Conservation (phyloP, 2,113 vertebrate species). For the Cheirogaleus medius region DNA sequence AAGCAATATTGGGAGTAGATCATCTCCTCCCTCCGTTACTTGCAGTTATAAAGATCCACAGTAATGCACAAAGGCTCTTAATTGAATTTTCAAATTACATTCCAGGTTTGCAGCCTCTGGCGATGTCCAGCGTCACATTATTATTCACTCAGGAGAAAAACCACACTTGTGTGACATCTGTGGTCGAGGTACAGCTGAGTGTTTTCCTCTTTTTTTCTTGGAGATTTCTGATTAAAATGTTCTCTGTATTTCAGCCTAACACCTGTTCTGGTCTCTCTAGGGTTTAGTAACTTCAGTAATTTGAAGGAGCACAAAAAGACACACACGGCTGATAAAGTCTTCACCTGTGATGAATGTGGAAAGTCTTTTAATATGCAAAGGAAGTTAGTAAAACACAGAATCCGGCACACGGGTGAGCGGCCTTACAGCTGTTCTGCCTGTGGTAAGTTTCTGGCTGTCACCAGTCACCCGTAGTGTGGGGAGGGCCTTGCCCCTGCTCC, state of each 20-base stretch:
- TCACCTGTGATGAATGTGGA: slow-evolving; percentile 97
- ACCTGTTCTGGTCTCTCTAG: slow-evolving; percentile 78
- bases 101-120: slow-evolving; percentile 96
- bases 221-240: no score
- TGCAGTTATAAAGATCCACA: neutral
- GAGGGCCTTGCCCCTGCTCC: rapidly evolving
- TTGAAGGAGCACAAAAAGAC: slow-evolving; percentile 98
- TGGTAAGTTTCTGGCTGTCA: slow-evolving; percentile 82
- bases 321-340: slow-evolving; percentile 93
- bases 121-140: slow-evolving; percentile 96
- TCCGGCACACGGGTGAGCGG: slow-evolving; percentile 93
- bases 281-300: slow-evolving; percentile 98
- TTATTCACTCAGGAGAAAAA: slow-evolving; percentile 96
- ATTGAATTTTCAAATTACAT: neutral
- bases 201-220: rapidly evolving
- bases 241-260: neutral
- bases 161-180: slow-evolving; percentile 98
- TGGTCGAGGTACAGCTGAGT: slow-evolving; percentile 89
- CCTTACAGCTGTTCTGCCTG: slow-evolving; percentile 95
- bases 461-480: rapidly evolving
- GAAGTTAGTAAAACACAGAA: slow-evolving; percentile 94
- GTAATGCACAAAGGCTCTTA: neutral
- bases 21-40: neutral
- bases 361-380: slow-evolving; percentile 98
- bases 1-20: neutral